phyloP scores from a whole-genome alignment of 2,113 vertebrate genomes.

The Argyrosomus japonicus region DNA sequence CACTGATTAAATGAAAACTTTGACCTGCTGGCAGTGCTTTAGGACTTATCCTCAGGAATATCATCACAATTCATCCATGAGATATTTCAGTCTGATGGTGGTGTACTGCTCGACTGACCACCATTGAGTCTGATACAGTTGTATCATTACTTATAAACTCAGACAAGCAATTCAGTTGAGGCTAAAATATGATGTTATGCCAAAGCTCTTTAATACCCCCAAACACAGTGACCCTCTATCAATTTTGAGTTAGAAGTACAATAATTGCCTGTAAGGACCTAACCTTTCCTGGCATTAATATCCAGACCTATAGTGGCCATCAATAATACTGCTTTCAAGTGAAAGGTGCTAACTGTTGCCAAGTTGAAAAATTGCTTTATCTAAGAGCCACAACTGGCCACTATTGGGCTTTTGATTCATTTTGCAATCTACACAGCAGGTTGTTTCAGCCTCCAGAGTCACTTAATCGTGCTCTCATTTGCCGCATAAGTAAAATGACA shows the following conservation, averaged over 20 bases:
- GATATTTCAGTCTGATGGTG: not conserved
- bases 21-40: too few species aligned
- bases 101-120: not conserved
- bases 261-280: slow-evolving; percentile 31
- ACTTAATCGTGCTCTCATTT: slow-evolving; percentile 63
- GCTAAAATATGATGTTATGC: not conserved
- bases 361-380: slow-evolving; percentile 40
- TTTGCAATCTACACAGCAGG: slow-evolving; percentile 42
- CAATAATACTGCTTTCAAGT: slow-evolving; percentile 36
- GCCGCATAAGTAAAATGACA: slow-evolving; percentile 67
- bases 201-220: not conserved
- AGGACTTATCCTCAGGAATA: too few species aligned
- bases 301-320: slow-evolving; percentile 25
- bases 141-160: not conserved
- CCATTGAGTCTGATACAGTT: not conserved
- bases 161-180: not conserved
- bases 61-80: too few species aligned
- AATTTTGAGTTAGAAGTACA: slow-evolving; percentile 12
- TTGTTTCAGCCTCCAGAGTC: slow-evolving; percentile 56
- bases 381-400: slow-evolving; percentile 25
- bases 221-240: slow-evolving; percentile 5
- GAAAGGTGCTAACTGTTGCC: slow-evolving; percentile 44
- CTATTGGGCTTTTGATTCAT: slow-evolving; percentile 33
- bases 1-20: too few species aligned
- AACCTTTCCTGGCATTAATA: slow-evolving; percentile 50